Base-by-base conservation (phyloP, 2,888 invertebrate genomes). In the Drosophila formosana region DNA sequence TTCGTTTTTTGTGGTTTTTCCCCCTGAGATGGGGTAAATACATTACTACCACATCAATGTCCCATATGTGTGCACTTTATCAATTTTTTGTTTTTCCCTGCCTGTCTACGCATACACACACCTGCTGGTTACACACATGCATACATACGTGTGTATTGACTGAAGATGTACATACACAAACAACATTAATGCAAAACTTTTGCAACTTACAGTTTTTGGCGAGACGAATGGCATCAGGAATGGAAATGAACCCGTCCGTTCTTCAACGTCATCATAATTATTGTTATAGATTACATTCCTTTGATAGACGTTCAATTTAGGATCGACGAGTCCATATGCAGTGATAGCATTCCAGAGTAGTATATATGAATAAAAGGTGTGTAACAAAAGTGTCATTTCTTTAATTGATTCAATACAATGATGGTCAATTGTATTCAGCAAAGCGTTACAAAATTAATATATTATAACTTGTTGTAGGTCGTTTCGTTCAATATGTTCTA, bases 161-260 rank as follows among this genome's bases (percentile, higher is more conserved):
- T 49, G n/a, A 37, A 23, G 11, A 47, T 41, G 28, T 39, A 46
- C 37, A 57, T 28, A 50, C 39, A 25, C 37, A 41, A 39, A 39
- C 49, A 50, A 39, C 25, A 43, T 47, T 58, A 8, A 32, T 30
- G n/a, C 9, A 43, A 34, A 46, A n/a, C 28, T 45, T 49, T 11
- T 51, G 6, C n/a, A 41, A 52, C 89, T 89, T 94, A 97, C 97
- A 93, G 94, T 94, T 88, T 95, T 94, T 28, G 97, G 97, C 89
- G 94, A 95, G 57, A 97, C 96, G 93, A 96, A 95, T 69, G 97
- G 97, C 97, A 97, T 97, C 25, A 96, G 93, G 81, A 97, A 94
- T 64, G 96, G 94, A 90, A 95, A 97, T 70, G 94, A 94, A 60
- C 90, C 92, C 34, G 64, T 68, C 46, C 60, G 62, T 63, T 70